Evolutionary conservation across 2,797 vertebrate species (phyloP).

Genomic region (Austrolebias charrua): DNA sequence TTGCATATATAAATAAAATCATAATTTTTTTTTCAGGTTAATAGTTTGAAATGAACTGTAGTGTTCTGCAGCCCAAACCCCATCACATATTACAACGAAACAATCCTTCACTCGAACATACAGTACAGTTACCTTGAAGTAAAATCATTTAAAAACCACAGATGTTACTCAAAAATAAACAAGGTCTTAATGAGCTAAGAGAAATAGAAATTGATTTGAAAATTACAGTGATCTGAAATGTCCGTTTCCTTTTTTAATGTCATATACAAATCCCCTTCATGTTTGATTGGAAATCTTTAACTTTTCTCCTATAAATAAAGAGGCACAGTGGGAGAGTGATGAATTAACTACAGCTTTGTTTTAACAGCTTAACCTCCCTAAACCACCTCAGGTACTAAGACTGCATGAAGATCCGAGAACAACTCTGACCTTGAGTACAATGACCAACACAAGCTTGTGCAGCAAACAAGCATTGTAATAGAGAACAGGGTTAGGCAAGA

Average conservation of each 20-base stretch:
- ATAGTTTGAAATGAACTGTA: neutral
- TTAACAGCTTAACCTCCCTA: neutral
- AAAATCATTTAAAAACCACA: constrained; percentile 17
- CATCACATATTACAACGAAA: neutral
- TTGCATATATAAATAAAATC: constrained; percentile 47
- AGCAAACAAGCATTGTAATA: constrained; percentile 35
- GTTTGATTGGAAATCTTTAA: constrained; percentile 21
- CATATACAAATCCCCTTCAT: constrained; percentile 15
- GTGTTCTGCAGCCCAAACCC: constrained; percentile 11
- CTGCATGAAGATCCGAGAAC: constrained; percentile 15
- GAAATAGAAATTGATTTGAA: constrained; percentile 37
- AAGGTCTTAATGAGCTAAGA: neutral
- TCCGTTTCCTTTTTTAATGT: constrained; percentile 42
- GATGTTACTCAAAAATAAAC: constrained; percentile 27
- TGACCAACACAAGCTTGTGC: constrained; percentile 48
- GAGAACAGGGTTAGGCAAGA: constrained; percentile 5
- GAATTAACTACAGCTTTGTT: constrained; percentile 30
- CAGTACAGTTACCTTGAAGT: constrained; percentile 25
- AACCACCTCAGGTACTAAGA: neutral
- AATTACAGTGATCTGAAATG: constrained; percentile 51
- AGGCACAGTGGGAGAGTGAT: constrained; percentile 57
- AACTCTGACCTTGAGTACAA: constrained; percentile 41
- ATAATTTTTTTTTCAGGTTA: constrained; percentile 26
- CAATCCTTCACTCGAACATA: constrained; percentile 17
- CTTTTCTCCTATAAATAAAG: constrained; percentile 32